Evolutionary conservation across 2,888 invertebrate species (phyloP), one percentile per base, ranked within the genome.

Genomic region (Sarcophaga subvicina): DNA sequence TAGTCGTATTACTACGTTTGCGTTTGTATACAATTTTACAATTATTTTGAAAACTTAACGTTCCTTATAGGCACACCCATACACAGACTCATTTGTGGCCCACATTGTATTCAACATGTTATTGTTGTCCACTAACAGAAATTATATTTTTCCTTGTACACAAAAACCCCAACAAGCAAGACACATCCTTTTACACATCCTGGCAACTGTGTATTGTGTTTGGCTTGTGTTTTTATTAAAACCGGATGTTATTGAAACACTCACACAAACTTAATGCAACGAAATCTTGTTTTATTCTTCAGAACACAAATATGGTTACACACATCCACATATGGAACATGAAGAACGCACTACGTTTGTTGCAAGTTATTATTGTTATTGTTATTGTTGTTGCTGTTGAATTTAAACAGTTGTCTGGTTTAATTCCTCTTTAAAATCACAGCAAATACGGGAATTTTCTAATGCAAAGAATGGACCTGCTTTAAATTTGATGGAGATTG

Each of bases 111-210:
- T 62, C 10, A 20, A 22, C 45, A 64, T 64, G 47, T 59, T 54
- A 67, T 67, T 83, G 59, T 64, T 66, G 71, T 71, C 76, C 76
- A 81, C 70, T 70, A 69, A 70, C 69, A 76, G 62, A 69, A 49
- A 62, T 70, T 69, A 63, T 67, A 47, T 73, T 47, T 45, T 54
- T 54, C 54, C 54, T 17, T 54, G 17, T 14, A 77, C 77, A 83
- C 25, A 66, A 47, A 66, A 47, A 70, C 54, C 10, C 22, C 49
- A 25, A 71, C 70, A 71, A 17, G 64, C 14, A 64, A 11, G 64
- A 67, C 60, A 80, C 71, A 83, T 72, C 71, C 64, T 83, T 83
- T 77, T 49, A 72, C 70, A 80, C 62, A 83, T 80, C 80, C 80
- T 72, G 71, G 72, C 80, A 71, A 80, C 54, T 59, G 72, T 54